A percentile compares a stretch with the other conserved stretches of the same genome.
phyloP scores from a whole-genome alignment of 2,113 vertebrate genomes.

The Pterocles gutturalis region DNA sequence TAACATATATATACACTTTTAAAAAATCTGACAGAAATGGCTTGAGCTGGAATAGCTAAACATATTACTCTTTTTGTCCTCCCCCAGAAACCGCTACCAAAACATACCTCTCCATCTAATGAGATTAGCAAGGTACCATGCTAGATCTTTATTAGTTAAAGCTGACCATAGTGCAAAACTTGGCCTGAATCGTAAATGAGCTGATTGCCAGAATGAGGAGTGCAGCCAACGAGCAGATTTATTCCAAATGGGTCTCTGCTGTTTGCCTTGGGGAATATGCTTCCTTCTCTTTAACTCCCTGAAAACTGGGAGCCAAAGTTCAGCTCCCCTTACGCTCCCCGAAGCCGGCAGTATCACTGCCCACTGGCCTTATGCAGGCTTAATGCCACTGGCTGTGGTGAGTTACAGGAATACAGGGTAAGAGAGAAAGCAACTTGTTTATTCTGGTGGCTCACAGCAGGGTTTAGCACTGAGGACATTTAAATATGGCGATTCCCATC shows the following conservation, averaged over 20 bases:
- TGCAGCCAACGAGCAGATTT: slow-evolving; percentile 43
- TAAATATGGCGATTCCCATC: neutral
- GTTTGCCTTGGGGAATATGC: neutral
- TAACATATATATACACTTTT: neutral
- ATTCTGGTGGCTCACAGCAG: neutral
- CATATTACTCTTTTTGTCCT: neutral
- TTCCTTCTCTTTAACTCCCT: slow-evolving; percentile 23
- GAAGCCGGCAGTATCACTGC: neutral
- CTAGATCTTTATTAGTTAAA: slow-evolving; percentile 44
- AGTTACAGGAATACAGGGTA: neutral
- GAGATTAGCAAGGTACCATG: slow-evolving; percentile 42
- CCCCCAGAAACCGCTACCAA: neutral
- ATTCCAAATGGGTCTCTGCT: slow-evolving; percentile 22
- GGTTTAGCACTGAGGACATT: neutral
- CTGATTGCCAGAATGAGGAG: slow-evolving; percentile 1
- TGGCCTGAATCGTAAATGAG: neutral
- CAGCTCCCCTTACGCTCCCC: neutral
- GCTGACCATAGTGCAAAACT: slow-evolving; percentile 40
- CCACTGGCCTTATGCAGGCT: neutral
- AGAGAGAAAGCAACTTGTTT: neutral
- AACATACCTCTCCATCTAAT: neutral
- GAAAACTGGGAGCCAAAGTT: neutral
- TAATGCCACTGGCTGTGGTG: neutral
- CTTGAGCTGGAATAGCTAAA: neutral
- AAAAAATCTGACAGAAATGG: neutral